phyloP scores from a whole-genome alignment of 1,140 invertebrate genomes.

The Protaetia brevitarsis region DNA sequence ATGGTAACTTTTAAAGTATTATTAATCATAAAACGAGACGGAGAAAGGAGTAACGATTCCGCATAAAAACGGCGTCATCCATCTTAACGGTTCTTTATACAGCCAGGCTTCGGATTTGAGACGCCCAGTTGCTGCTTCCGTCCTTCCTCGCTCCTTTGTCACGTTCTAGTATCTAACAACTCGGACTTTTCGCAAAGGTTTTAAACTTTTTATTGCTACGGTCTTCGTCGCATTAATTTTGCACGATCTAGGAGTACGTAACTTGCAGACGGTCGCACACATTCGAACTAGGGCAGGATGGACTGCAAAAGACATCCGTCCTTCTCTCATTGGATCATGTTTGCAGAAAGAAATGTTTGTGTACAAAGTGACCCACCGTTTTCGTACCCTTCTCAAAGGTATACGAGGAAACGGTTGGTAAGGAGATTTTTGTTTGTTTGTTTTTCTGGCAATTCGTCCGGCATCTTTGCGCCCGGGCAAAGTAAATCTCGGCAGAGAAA shows the following conservation, averaged over 20 bases:
- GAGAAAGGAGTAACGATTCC: background rate
- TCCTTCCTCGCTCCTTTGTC: background rate
- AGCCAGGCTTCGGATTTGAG: background rate
- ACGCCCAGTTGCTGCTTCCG: background rate
- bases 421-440: slow-evolving; percentile 6
- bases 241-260: background rate
- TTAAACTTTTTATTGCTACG: background rate
- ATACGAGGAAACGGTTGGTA: background rate
- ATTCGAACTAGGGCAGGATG: background rate
- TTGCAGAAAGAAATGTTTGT: slow-evolving; percentile 13
- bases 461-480: background rate
- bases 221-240: slow-evolving; percentile 2
- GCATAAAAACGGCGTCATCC: background rate
- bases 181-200: background rate
- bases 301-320: background rate
- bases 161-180: background rate
- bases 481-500: background rate
- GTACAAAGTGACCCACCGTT: background rate
- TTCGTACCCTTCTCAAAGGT: background rate
- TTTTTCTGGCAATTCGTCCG: background rate
- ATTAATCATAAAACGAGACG: slow-evolving; percentile 12
- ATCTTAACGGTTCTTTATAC: slow-evolving; percentile 5
- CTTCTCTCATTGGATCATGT: background rate
- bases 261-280: background rate
- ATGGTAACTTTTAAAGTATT: slow-evolving; percentile 6